These are phyloP conservation scores for Poeciliopsis paucimaculata DNA, from an alignment of 2,797 vertebrate genomes.

Conservation along the genomic window DNA sequence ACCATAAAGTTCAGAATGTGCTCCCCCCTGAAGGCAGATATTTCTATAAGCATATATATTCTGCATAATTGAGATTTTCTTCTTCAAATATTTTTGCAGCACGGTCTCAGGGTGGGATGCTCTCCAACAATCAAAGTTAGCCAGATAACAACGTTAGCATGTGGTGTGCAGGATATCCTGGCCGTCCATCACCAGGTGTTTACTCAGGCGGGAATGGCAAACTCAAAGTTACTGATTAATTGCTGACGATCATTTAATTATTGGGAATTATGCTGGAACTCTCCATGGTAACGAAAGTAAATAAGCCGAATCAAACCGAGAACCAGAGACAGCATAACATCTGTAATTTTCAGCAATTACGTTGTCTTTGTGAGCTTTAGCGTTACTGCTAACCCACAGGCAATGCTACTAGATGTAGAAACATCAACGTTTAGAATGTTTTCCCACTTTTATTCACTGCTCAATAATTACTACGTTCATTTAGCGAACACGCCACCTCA, in stretches of 20 bases:
- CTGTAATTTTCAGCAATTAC: not conserved
- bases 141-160: conserved; percentile 31
- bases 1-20: not conserved
- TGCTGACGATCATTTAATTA: conserved; percentile 16
- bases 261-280: not conserved
- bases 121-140: not conserved
- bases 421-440: no score
- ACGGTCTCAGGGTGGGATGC: not conserved
- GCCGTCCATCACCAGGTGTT: conserved; percentile 26
- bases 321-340: not conserved
- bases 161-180: conserved; percentile 38
- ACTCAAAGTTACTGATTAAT: conserved; percentile 53
- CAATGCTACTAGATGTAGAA: no score
- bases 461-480: no score
- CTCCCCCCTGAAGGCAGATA: not conserved
- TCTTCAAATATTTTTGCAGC: no score
- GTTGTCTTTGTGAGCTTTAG: not conserved
- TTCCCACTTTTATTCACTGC: no score
- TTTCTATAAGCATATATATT: not conserved
- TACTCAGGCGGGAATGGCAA: conserved; percentile 37
- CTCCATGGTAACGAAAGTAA: conserved; percentile 1
- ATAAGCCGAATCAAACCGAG: not conserved
- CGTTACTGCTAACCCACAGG: not conserved
- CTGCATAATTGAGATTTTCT: not conserved
- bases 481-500: no score